Conservation (phyloP, 1,140 invertebrate genomes). For the Panulirus ornatus region DNA sequence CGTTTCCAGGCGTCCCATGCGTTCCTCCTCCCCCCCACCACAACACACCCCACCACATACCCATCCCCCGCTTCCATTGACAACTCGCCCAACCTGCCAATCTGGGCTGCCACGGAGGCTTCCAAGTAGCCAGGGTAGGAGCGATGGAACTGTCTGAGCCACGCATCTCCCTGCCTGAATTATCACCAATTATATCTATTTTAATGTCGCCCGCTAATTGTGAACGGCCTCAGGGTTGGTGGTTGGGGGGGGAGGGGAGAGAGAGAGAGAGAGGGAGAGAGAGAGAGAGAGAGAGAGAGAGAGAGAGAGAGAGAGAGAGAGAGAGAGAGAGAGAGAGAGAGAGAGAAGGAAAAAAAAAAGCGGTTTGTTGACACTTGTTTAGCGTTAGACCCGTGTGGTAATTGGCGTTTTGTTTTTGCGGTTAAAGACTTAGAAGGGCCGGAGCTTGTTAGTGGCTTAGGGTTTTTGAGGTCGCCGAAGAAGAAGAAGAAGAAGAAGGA, state of each 20-base stretch:
- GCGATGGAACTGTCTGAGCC: conserved; percentile 52
- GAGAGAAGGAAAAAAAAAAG: conserved; percentile 32
- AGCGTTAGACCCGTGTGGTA: conserved; percentile 56
- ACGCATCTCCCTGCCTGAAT: conserved; percentile 48
- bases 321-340: too few relatives aligned
- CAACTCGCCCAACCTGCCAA: conserved; percentile 51
- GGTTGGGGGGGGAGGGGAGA: too few relatives aligned
- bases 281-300: too few relatives aligned
- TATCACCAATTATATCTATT: conserved; percentile 71
- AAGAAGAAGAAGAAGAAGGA: background rate
- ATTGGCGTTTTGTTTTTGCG: conserved; percentile 67
- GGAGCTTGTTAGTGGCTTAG: conserved; percentile 54
- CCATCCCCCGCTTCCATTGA: conserved; percentile 34
- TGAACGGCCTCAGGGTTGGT: conserved; percentile 47
- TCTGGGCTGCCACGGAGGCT: conserved; percentile 40
- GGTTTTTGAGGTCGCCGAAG: background rate
- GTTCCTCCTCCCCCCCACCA: background rate
- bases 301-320: too few relatives aligned
- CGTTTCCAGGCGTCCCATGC: background rate
- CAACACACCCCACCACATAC: background rate
- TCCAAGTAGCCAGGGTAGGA: conserved; percentile 47
- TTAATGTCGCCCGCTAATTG: conserved; percentile 67
- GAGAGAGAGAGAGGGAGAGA: too few relatives aligned
- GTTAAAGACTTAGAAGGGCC: conserved; percentile 41
- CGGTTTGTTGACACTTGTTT: conserved; percentile 66